Conservation (phyloP, 2,797 vertebrate species). For the Chlorospingus flavigularis region DNA sequence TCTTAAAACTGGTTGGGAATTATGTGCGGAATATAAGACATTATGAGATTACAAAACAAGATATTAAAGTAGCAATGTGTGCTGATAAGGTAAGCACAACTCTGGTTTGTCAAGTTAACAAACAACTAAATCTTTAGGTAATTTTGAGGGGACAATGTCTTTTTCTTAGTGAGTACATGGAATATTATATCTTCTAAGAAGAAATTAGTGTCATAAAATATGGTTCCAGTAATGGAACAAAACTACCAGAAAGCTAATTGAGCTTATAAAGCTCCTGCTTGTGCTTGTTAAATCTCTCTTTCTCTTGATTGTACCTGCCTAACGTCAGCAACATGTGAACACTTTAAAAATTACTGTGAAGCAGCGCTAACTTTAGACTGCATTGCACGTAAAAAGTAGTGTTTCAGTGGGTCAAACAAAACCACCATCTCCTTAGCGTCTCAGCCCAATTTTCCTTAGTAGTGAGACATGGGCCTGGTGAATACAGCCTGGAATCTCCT, state of each 20-base stretch:
- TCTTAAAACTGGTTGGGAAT: constrained; percentile 95
- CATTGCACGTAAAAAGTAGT: background rate
- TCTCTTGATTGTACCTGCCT: background rate
- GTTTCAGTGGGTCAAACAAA: background rate
- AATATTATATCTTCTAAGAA: background rate
- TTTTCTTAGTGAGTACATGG: background rate
- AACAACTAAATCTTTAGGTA: background rate
- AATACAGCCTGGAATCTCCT: background rate
- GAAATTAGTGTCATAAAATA: background rate
- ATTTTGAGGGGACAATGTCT: background rate
- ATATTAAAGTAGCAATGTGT: constrained; percentile 98
- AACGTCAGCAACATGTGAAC: background rate
- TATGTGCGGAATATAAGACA: constrained; percentile 96
- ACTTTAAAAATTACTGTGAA: background rate
- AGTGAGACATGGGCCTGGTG: background rate
- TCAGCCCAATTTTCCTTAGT: background rate
- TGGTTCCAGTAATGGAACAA: background rate
- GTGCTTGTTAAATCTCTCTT: background rate
- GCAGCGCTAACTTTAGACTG: background rate
- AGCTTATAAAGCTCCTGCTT: background rate
- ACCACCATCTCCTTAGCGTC: background rate
- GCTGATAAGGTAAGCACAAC: constrained; percentile 88
- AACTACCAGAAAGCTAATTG: background rate
- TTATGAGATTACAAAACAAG: constrained; percentile 96
- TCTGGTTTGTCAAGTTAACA: background rate